Evolutionary conservation across 53 echinoderm and acorn worm species (phyloP).

Genomic region (Paelopatides confundens): DNA sequence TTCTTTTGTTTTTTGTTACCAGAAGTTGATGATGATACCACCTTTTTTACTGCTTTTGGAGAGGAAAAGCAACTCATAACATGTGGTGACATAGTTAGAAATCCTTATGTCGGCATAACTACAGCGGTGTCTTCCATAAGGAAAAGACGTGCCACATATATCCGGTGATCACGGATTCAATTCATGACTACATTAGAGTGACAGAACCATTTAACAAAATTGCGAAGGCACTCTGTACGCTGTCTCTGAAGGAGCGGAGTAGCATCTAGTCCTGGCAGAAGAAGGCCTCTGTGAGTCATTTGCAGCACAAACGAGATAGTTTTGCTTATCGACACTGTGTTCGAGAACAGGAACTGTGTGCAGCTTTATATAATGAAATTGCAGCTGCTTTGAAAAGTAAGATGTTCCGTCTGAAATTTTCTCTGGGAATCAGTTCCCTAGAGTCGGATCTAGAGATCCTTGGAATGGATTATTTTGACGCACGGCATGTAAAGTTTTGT

Average conservation of each 20-base stretch:
- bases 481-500: not conserved
- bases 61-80: not conserved
- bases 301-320: not conserved
- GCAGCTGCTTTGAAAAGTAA: not conserved
- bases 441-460: slow-evolving; percentile 1
- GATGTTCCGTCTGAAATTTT: not conserved
- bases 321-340: not conserved
- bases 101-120: not conserved
- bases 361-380: not conserved
- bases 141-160: not conserved
- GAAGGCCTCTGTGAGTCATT: not conserved
- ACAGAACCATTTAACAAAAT: not conserved
- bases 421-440: not conserved
- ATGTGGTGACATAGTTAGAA: not conserved
- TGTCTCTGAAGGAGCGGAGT: not conserved
- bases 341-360: not conserved
- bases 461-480: not conserved
- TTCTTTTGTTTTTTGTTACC: too few species aligned
- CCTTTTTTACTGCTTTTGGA: not conserved
- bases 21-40: too few species aligned
- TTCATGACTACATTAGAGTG: not conserved
- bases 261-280: not conserved
- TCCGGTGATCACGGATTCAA: not conserved
- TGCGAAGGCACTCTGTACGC: not conserved
- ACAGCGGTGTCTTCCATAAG: not conserved